Conservation (phyloP, 2,888 invertebrate genomes). For the Ochlodes sylvanus region DNA sequence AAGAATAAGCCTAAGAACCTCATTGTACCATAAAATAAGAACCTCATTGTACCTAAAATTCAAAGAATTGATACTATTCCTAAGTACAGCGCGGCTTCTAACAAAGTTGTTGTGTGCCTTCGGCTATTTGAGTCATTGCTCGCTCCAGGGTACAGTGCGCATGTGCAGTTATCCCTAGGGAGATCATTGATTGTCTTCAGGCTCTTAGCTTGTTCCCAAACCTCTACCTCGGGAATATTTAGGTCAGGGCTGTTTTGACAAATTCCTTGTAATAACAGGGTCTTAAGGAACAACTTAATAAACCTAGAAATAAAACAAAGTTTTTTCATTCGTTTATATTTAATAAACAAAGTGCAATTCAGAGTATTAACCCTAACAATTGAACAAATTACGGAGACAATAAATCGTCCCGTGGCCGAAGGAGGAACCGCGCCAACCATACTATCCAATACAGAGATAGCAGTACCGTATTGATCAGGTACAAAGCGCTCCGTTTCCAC, state of each 20-base stretch:
- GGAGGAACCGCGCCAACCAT: constrained; percentile 61
- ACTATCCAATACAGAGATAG: constrained; percentile 52
- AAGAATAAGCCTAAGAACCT: too few relatives aligned
- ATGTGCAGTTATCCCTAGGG: constrained; percentile 80
- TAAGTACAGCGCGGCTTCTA: background rate
- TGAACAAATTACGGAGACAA: constrained; percentile 80
- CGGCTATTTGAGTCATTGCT: constrained; percentile 31
- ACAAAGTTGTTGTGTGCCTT: constrained; percentile 17
- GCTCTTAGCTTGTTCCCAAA: constrained; percentile 56
- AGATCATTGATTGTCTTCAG: constrained; percentile 78
- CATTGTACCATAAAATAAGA: too few relatives aligned
- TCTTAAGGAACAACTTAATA: constrained; percentile 14
- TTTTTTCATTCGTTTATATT: constrained; percentile 84
- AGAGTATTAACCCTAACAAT: constrained; percentile 84
- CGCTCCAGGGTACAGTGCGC: constrained; percentile 57
- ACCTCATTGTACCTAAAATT: too few relatives aligned
- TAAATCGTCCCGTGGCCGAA: constrained; percentile 66
- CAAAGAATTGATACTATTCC: too few relatives aligned
- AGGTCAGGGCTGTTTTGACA: constrained; percentile 68
- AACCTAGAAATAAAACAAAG: constrained; percentile 53
- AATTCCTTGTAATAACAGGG: constrained; percentile 36
- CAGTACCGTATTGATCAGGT: constrained; percentile 44
- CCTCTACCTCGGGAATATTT: constrained; percentile 58
- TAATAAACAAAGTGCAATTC: constrained; percentile 86
- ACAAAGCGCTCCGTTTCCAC: constrained; percentile 58